These are phyloP conservation scores for Ficedula albicollis DNA, from an alignment of 2,797 vertebrate genomes.

Conservation along the genomic window DNA sequence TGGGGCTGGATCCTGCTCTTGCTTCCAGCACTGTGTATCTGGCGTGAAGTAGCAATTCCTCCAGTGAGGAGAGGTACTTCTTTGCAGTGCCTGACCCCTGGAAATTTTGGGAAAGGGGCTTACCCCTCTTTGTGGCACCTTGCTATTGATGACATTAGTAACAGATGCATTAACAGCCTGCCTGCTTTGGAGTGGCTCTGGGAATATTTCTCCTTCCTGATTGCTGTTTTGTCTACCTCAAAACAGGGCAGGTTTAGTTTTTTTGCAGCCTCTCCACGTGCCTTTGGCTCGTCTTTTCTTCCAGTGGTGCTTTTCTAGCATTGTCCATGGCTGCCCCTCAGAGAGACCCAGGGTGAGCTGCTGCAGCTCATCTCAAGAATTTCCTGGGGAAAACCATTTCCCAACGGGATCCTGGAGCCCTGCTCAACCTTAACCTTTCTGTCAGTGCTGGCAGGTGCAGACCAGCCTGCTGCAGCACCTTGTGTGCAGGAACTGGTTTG, in stretches of 20 bases:
- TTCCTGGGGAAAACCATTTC: neutral
- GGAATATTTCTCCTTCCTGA: neutral
- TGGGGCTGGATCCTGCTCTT: neutral
- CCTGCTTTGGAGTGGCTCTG: neutral
- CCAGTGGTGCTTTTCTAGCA: neutral
- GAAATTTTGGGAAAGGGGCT: neutral
- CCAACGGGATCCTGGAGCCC: rapidly evolving
- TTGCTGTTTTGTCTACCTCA: neutral
- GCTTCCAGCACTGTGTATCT: neutral
- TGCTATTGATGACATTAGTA: neutral
- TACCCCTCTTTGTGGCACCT: neutral
- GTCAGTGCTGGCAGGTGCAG: neutral
- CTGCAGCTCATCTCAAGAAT: neutral
- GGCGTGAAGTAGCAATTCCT: rapidly evolving
- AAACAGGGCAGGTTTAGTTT: neutral
- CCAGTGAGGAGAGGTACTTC: rapidly evolving
- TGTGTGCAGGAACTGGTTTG: neutral
- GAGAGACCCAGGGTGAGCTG: neutral
- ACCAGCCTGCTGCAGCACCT: neutral
- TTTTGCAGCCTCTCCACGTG: rapidly evolving
- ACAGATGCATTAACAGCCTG: neutral
- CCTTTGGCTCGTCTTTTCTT: neutral
- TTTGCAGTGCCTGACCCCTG: neutral
- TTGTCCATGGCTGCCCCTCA: neutral
- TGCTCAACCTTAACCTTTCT: neutral